phyloP scores from a whole-genome alignment of 2,888 invertebrate species.

The Lithophane semibrunnea region DNA sequence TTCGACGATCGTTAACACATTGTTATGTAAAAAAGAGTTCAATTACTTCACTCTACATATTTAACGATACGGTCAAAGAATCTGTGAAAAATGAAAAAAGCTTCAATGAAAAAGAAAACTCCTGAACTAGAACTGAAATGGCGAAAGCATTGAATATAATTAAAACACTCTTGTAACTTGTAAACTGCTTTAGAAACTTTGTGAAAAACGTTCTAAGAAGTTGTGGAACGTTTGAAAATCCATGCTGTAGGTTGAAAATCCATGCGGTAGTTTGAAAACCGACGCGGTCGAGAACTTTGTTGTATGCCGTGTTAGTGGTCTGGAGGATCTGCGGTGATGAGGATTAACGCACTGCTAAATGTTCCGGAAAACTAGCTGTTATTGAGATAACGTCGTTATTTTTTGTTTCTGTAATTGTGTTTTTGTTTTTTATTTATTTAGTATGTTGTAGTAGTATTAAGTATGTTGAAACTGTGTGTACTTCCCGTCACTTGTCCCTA shows the following conservation, averaged over 20 bases:
- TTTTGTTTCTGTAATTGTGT: no score
- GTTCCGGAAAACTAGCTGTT: slow-evolving; percentile 24
- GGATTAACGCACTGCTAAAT: slow-evolving; percentile 21
- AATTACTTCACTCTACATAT: slow-evolving; percentile 1
- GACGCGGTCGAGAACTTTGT: slow-evolving; percentile 39
- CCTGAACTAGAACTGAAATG: slow-evolving; percentile 17
- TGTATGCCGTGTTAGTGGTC: slow-evolving; percentile 17
- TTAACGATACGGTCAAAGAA: slow-evolving; percentile 6
- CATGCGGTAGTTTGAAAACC: slow-evolving; percentile 19
- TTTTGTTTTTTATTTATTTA: no score
- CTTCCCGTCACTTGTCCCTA: no score
- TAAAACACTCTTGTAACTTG: slow-evolving; percentile 48
- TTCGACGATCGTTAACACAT: not conserved
- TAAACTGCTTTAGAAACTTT: slow-evolving; percentile 44
- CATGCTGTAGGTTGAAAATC: slow-evolving; percentile 39
- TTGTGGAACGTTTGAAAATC: slow-evolving; percentile 55
- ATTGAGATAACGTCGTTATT: not conserved
- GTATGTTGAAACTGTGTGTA: no score
- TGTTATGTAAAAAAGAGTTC: not conserved
- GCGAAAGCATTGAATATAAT: slow-evolving; percentile 47
- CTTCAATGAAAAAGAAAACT: slow-evolving; percentile 24
- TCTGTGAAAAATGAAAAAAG: not conserved
- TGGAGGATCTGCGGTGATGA: slow-evolving; percentile 5
- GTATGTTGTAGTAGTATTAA: no score
- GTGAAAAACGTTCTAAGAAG: slow-evolving; percentile 47